Evolutionary conservation across 2,113 vertebrate genomes (phyloP).

Genomic region (Spermophilus dauricus): DNA sequence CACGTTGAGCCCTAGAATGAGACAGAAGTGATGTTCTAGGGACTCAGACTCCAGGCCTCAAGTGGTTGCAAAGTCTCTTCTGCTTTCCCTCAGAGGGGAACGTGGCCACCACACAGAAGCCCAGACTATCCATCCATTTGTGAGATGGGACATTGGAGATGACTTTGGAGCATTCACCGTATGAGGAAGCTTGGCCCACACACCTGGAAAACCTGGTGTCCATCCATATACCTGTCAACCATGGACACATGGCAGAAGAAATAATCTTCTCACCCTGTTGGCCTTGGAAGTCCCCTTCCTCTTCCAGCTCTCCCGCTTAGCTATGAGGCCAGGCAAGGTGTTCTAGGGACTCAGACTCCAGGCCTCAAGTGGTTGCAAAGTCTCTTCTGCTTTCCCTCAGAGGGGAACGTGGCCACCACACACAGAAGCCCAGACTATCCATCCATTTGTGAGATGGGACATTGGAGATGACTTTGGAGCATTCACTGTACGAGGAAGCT

Average conservation of each 20-base stretch:
- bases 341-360: not conserved
- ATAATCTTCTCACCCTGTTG: not conserved
- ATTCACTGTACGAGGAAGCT: not conserved
- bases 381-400: not conserved
- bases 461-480: not conserved
- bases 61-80: not conserved
- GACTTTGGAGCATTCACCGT: not conserved
- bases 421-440: not conserved
- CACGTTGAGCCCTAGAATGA: not conserved
- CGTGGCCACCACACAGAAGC: not conserved
- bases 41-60: not conserved
- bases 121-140: not conserved
- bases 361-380: not conserved
- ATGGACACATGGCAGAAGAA: not conserved
- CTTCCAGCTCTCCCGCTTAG: not conserved
- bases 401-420: not conserved
- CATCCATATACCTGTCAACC: not conserved
- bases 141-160: not conserved
- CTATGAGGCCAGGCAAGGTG: not conserved
- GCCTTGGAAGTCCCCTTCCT: not conserved
- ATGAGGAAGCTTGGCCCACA: not conserved
- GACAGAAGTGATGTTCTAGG: not conserved
- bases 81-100: not conserved
- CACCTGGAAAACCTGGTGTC: not conserved
- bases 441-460: rapidly evolving